Percentiles rank a stretch among this genome's conserved stretches.
Evolutionary conservation across 2,113 vertebrate genomes (phyloP).

Genomic region (Protobothrops flavoviridis): DNA sequence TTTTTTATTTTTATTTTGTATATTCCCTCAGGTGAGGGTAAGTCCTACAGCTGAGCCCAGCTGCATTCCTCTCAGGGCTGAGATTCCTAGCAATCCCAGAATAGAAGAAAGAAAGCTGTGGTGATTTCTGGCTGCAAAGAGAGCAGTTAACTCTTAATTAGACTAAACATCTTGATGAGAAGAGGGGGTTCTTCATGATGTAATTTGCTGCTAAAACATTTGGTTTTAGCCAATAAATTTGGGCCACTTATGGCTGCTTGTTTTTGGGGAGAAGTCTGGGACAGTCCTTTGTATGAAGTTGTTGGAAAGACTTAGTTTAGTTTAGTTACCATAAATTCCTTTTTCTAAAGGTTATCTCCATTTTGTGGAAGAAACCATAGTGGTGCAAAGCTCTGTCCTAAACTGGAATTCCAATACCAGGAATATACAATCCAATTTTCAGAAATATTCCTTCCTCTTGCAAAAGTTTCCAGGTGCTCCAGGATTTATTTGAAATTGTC

Average conservation of each 20-base stretch:
- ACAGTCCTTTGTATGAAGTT: neutral
- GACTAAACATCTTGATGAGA: neutral
- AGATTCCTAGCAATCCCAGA: neutral
- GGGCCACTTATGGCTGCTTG: neutral
- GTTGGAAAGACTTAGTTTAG: neutral
- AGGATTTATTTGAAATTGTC: neutral
- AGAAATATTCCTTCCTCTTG: neutral
- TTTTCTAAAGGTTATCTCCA: neutral
- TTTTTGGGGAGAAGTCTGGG: neutral
- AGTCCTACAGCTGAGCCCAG: neutral
- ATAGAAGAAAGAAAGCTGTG: conserved; percentile 22
- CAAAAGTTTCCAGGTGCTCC: neutral
- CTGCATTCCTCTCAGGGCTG: neutral
- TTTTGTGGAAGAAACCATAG: neutral
- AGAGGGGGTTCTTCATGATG: neutral
- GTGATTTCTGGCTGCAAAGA: neutral
- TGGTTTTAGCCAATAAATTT: neutral
- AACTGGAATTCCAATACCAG: neutral
- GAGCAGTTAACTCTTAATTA: conserved; percentile 18
- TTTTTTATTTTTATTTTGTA: neutral
- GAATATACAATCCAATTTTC: neutral
- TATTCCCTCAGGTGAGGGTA: neutral
- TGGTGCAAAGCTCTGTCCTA: neutral
- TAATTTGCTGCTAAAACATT: neutral
- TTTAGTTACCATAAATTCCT: neutral